Evolutionary conservation across 2,113 vertebrate genomes (phyloP), one percentile per base, ranked within the genome.

Genomic region (Fregata magnificens): DNA sequence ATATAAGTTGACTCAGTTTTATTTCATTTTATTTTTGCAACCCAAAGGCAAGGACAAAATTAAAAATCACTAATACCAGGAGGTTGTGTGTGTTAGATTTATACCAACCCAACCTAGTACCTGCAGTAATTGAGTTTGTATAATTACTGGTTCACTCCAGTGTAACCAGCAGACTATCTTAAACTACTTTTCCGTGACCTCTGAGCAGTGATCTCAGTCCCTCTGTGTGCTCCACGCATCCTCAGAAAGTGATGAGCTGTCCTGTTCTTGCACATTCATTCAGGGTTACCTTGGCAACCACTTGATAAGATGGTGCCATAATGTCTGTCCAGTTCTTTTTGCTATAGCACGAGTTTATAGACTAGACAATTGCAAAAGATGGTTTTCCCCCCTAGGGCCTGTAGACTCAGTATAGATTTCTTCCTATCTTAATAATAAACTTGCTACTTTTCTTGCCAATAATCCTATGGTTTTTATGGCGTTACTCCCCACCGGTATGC

Each of bases 201-300:
- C 83, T 58, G 70, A 93, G 45, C 42, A 79, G 61, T 65, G 88
- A 86, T 79, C 59, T 84, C 67, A 84, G 88, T 91, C 81, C 77
- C 93, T 94, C 52, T 81, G 86, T 24, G 83, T 49, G 34, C 36
- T 91, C 80, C 52, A 56, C 0, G 1, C 40, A 79, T 40, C 34
- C 61, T 69, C 8, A 11, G 19, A 82, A 82, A 89, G 70, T 72
- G 83, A 95, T 91, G 83, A 89, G 73, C 80, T 93, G 34, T 69
- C 81, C 86, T 91, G 61, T 76, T 89, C 83, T 72, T 50, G 32
- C 61, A 58, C 81, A 45, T 97, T 89, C 58, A 49, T 82, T 89
- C 86, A 86, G 59, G 32, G 95, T 97, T 97, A 72, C 97, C 94
- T 49, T 87, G 89, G 81, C 66, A 97, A 97, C 91, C 49, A 20